Evolutionary conservation across 2,113 vertebrate species (phyloP).

Genomic region (Saguinus midas): DNA sequence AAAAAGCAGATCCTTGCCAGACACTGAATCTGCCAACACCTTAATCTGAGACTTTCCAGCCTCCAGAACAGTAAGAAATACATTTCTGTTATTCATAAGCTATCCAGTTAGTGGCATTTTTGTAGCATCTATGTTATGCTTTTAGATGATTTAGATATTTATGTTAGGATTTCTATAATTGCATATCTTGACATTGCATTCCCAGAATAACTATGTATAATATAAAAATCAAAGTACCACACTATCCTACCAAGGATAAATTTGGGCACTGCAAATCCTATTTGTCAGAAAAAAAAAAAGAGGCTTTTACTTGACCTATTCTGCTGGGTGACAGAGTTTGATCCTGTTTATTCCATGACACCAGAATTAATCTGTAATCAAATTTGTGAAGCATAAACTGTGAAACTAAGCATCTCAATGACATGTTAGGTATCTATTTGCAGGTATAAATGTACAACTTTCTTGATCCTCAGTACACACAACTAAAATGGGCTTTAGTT

Average conservation of each 20-base stretch:
- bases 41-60: neutral
- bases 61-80: neutral
- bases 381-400: neutral
- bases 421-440: no score
- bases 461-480: neutral
- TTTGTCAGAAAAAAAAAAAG: neutral
- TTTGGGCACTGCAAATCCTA: neutral
- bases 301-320: neutral
- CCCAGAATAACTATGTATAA: neutral
- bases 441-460: neutral
- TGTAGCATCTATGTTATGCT: neutral
- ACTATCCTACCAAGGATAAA: neutral
- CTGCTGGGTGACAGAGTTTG: neutral
- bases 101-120: neutral
- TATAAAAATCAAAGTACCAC: neutral
- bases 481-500: neutral
- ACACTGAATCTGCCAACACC: neutral
- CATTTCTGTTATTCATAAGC: neutral
- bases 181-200: neutral
- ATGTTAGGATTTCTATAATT: neutral
- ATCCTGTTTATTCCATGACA: neutral
- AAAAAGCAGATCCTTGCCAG: neutral
- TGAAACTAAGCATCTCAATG: neutral
- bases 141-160: neutral
- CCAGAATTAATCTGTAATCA: neutral